These are phyloP conservation scores for Gallinago jamesoni DNA, from an alignment of 2,113 vertebrate genomes.

Conservation along the genomic window DNA sequence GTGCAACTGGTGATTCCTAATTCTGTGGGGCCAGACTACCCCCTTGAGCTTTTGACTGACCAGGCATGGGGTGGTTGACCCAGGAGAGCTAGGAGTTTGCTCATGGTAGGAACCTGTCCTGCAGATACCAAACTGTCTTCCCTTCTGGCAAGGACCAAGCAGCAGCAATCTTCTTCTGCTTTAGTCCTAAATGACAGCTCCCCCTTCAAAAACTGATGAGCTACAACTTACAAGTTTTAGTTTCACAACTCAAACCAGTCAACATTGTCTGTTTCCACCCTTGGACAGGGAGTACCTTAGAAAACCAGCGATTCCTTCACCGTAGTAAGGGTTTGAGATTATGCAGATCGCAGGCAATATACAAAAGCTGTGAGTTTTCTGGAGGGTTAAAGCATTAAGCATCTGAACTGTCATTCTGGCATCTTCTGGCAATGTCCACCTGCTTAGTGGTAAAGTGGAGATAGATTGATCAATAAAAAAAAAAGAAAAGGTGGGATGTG, in stretches of 20 bases:
- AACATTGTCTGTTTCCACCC: background rate
- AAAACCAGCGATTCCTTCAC: background rate
- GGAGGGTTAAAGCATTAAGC: background rate
- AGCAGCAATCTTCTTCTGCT: background rate
- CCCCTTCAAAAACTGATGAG: background rate
- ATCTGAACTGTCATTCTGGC: background rate
- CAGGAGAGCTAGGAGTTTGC: background rate
- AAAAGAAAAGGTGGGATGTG: background rate
- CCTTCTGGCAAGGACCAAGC: background rate
- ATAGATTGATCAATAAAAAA: background rate
- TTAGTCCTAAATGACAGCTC: background rate
- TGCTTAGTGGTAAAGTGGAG: background rate
- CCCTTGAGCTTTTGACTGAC: background rate
- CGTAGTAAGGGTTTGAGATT: background rate
- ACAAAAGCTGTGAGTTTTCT: background rate
- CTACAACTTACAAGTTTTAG: background rate
- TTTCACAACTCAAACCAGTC: background rate
- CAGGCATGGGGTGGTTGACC: rapidly evolving
- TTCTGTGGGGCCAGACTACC: background rate
- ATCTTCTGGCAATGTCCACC: rapidly evolving
- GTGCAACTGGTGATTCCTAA: background rate
- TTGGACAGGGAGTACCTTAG: background rate
- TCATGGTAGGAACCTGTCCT: background rate
- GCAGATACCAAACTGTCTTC: background rate
- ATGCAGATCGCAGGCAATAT: no score